Conservation (phyloP, 2,113 vertebrate genomes). For the Bubalus kerabau region DNA sequence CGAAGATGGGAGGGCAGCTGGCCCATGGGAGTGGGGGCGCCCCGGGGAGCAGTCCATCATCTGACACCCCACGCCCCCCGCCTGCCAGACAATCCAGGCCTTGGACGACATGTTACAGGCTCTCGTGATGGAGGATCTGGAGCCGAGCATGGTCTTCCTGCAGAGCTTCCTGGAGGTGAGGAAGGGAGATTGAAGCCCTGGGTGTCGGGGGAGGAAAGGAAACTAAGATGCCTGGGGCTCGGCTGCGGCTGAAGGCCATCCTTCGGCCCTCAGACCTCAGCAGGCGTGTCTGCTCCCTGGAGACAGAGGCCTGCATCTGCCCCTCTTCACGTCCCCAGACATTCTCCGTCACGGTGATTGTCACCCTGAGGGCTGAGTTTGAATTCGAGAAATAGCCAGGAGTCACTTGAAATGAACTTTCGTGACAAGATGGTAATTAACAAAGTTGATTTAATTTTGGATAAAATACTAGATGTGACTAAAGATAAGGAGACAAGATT, state of each 20-base stretch:
- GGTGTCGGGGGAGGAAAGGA: neutral
- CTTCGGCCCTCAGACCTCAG: neutral
- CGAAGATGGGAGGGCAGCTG: fast-evolving
- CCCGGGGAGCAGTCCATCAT: neutral
- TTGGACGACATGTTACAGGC: slow-evolving; percentile 62
- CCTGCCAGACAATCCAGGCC: slow-evolving; percentile 31
- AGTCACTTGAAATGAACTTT: neutral
- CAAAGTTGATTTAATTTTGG: neutral
- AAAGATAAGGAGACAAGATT: neutral
- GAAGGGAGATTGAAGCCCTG: neutral
- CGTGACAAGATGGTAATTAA: neutral
- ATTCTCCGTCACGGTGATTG: neutral
- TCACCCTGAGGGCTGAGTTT: neutral
- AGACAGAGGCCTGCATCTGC: neutral
- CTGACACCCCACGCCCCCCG: fast-evolving
- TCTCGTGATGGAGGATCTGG: slow-evolving; percentile 12
- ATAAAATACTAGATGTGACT: neutral
- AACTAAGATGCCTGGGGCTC: fast-evolving
- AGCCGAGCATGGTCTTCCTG: slow-evolving; percentile 32
- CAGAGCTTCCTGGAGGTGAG: slow-evolving; percentile 57
- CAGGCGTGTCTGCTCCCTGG: fast-evolving
- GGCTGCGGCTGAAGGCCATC: fast-evolving
- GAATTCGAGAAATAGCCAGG: neutral
- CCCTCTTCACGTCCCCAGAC: neutral
- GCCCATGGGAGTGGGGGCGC: neutral